Percentiles rank a stretch among this genome's conserved stretches.
Conservation (phyloP, 37 sponge, comb jelly and placozoan genomes). For the Bolinopsis microptera region DNA sequence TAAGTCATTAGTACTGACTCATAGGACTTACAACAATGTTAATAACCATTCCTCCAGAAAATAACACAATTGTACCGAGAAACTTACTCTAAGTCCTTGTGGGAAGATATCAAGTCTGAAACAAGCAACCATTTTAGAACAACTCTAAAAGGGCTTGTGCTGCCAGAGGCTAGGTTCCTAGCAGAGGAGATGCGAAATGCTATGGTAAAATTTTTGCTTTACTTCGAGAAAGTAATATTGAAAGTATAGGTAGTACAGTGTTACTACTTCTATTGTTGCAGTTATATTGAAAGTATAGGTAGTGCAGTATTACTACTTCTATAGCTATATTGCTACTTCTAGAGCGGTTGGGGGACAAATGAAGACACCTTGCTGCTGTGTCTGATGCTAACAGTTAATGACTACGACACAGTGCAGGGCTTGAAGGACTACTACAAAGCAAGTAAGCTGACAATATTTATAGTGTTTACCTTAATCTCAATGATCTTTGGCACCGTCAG, state of each 20-base stretch:
- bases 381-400: conserved; percentile 23
- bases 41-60: too few relatives aligned
- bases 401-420: background rate
- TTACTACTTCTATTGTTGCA: too few relatives aligned
- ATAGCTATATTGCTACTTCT: background rate
- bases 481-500: too few relatives aligned
- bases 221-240: too few relatives aligned
- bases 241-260: too few relatives aligned
- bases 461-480: too few relatives aligned
- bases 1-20: background rate
- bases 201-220: conserved; percentile 3
- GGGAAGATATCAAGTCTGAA: conserved; percentile 5
- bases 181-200: conserved; percentile 43
- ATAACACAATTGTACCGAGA: background rate
- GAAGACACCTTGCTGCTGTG: conserved; percentile 17
- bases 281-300: too few relatives aligned
- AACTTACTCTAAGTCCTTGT: background rate
- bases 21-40: too few relatives aligned
- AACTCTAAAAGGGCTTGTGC: background rate
- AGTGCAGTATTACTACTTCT: too few relatives aligned
- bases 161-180: conserved; percentile 11
- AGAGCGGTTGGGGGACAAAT: conserved; percentile 46
- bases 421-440: background rate
- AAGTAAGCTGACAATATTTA: background rate
- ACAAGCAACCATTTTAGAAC: background rate